phyloP scores from a whole-genome alignment of 2,113 vertebrate species.

The Megalops atlanticus region DNA sequence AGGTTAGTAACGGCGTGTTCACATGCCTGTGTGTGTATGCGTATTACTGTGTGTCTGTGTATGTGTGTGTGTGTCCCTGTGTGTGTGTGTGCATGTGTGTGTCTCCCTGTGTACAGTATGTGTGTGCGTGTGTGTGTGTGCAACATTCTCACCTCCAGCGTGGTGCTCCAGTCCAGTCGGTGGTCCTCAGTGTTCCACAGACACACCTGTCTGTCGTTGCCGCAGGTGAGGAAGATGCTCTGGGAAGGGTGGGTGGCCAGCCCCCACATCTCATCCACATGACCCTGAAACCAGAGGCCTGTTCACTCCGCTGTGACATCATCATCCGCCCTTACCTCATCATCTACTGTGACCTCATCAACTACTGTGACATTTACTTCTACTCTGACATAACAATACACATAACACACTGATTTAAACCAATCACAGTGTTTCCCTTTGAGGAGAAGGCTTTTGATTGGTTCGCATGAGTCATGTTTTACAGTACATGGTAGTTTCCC shows the following conservation, averaged over 20 bases:
- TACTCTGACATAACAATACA: no score
- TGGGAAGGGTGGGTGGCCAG: conserved; percentile 83
- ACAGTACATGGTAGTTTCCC: no score
- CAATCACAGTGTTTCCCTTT: no score
- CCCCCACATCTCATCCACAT: conserved; percentile 90
- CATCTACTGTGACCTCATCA: no score
- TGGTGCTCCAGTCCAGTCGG: conserved; percentile 79
- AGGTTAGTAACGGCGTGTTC: not conserved
- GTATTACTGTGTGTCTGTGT: not conserved
- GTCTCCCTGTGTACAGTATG: not conserved
- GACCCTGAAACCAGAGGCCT: conserved; percentile 74
- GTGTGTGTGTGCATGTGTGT: not conserved
- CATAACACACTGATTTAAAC: no score
- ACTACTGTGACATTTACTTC: no score
- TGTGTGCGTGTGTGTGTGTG: not conserved
- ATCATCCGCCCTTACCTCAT: no score
- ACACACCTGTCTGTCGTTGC: conserved; percentile 86
- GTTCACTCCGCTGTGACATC: no score
- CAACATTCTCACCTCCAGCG: conserved; percentile 75
- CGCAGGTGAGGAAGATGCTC: conserved; percentile 83
- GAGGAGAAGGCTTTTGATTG: no score
- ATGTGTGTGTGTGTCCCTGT: not conserved
- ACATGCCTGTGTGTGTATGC: not conserved
- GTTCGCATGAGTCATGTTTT: no score
- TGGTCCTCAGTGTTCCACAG: conserved; percentile 83